Evolutionary conservation across 2,797 vertebrate genomes (phyloP), one percentile per base, ranked within the genome.

Genomic region (Pyrocephalus nanus): DNA sequence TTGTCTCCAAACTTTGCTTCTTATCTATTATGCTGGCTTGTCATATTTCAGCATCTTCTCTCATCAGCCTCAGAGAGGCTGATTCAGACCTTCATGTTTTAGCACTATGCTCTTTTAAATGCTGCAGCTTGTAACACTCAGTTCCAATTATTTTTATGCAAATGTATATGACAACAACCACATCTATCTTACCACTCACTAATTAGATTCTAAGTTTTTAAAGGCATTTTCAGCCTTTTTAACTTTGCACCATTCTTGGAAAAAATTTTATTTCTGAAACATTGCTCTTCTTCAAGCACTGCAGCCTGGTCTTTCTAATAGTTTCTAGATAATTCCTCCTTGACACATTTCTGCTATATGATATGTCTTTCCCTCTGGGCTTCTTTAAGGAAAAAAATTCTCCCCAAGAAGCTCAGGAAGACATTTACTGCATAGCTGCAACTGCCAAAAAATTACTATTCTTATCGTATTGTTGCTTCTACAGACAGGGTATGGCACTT

Each of bases 81-180:
- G 83, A 90, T 80, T 77, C 69, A 78, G 43, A 81, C 60, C 57
- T 79, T 85, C 64, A 6, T 40, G 47, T 79, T 60, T 78, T 60
- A 73, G 26, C 40, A 27, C 32, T 38, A 25, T 4, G 3, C 8
- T 86, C 53, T 78, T 43, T 74, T 50, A 76, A 81, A 86, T 38
- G 43, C 58, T 91, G 64, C 51, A 92, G n/a, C 53, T 87, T 64
- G 55, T 76, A 92, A 93, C 26, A 20, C 22, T 80, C 22, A 25
- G 40, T 87, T 93, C 86, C 71, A 95, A 95, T 91, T 93, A 93
- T 95, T 93, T 93, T 95, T 89, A 95, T 94, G 91, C 60, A 95
- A 92, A 95, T 92, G 15, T 6, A 36, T 51, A 54, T 58, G 83
- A 89, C 60, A 96, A 86, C 47, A 94, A 55, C 25, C 40, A 64